Conservation (phyloP, 2,113 vertebrate genomes). For the Halichoeres trimaculatus region DNA sequence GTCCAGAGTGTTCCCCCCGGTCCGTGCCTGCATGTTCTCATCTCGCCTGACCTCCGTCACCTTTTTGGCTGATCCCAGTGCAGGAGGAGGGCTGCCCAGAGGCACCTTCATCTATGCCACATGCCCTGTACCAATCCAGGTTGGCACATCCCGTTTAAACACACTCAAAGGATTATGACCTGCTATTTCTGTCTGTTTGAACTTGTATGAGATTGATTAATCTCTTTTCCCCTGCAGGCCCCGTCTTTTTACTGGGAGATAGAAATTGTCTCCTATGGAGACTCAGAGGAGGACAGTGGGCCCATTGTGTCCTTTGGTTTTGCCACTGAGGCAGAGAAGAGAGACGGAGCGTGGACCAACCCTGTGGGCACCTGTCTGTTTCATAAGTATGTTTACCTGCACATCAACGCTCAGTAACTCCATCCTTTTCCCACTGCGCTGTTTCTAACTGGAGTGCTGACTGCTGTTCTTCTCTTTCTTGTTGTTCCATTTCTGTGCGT, state of each 20-base stretch:
- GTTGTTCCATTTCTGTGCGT: constrained; percentile 40
- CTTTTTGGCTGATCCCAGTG: constrained; percentile 96
- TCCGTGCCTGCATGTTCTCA: constrained; percentile 98
- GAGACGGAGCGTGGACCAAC: constrained; percentile 98
- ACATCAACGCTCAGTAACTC: neutral
- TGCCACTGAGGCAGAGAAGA: constrained; percentile 96
- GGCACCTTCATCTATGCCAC: constrained; percentile 98
- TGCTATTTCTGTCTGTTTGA: neutral
- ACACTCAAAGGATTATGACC: neutral
- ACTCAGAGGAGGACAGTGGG: constrained; percentile 96
- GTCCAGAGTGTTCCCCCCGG: constrained; percentile 93
- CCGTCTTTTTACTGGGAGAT: constrained; percentile 99
- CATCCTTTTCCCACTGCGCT: constrained; percentile 29
- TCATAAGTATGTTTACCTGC: constrained; percentile 88
- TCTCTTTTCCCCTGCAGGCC: constrained; percentile 81
- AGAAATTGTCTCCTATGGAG: constrained; percentile 97
- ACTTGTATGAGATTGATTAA: neutral
- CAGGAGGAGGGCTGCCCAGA: constrained; percentile 94
- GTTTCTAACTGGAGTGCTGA: constrained; percentile 45
- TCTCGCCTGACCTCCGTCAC: constrained; percentile 95
- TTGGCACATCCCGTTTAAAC: constrained; percentile 59
- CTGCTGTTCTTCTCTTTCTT: constrained; percentile 37
- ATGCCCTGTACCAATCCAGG: constrained; percentile 94
- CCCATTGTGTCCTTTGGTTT: constrained; percentile 98
- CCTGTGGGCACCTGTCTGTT: constrained; percentile 98